These are phyloP conservation scores for Centropristis striata DNA, from an alignment of 2,113 vertebrate species.

Conservation along the genomic window DNA sequence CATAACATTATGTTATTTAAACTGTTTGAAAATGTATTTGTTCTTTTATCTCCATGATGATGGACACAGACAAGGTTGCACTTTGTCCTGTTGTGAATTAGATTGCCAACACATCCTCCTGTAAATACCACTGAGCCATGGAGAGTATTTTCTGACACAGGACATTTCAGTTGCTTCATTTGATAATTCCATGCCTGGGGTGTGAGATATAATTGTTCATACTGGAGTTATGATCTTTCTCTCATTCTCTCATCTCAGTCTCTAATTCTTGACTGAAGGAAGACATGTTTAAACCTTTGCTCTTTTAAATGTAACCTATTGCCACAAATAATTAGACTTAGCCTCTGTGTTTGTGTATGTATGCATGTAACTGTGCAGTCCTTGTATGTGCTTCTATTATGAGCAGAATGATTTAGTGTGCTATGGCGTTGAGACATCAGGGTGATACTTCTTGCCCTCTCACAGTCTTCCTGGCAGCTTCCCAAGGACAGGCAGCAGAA, in stretches of 20 bases:
- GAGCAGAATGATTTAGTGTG: constrained; percentile 66
- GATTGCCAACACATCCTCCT: neutral
- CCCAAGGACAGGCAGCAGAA: constrained; percentile 90
- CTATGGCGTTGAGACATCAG: constrained; percentile 73
- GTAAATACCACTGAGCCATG: constrained; percentile 7
- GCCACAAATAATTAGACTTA: neutral
- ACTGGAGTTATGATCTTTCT: constrained; percentile 43
- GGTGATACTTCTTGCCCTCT: constrained; percentile 79
- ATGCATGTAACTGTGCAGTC: neutral
- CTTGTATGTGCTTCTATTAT: constrained; percentile 59
- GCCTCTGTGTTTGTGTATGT: constrained; percentile 15
- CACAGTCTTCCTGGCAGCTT: constrained; percentile 81
- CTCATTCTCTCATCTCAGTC: constrained; percentile 25
- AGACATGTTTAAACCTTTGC: constrained; percentile 12
- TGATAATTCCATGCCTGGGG: constrained; percentile 39
- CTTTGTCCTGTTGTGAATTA: neutral
- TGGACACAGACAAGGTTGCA: neutral
- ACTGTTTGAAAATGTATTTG: neutral
- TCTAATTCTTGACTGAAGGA: constrained; percentile 11
- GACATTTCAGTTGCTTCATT: constrained; percentile 43
- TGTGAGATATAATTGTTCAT: constrained; percentile 45
- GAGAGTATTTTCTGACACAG: constrained; percentile 42
- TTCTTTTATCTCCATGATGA: neutral
- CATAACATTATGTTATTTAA: neutral
- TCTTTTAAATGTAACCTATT: constrained; percentile 21